Conservation (phyloP, 2,888 invertebrate species). For the Philhelius pedissequus region DNA sequence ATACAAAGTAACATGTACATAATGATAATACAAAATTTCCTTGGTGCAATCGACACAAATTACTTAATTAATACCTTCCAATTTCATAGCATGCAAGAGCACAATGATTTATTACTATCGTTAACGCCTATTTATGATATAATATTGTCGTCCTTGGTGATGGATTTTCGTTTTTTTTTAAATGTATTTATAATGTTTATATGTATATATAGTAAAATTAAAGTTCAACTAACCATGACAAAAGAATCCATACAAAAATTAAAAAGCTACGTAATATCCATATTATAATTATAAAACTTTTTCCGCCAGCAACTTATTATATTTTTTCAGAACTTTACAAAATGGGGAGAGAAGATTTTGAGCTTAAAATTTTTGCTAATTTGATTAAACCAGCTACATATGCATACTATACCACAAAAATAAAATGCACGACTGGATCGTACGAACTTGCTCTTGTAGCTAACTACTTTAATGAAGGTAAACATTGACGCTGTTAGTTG, state of each 20-base stretch:
- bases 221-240: background rate
- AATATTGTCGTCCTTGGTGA: background rate
- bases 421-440: too few relatives aligned
- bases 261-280: background rate
- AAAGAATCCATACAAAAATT: background rate
- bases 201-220: background rate
- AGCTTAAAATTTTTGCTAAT: too few relatives aligned
- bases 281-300: constrained; percentile 6
- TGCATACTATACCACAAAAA: too few relatives aligned
- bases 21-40: background rate
- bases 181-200: too few relatives aligned
- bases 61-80: background rate
- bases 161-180: background rate
- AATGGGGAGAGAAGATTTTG: background rate
- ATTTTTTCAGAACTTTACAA: background rate
- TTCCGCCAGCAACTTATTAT: too few relatives aligned
- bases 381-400: too few relatives aligned
- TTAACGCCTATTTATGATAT: background rate
- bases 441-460: too few relatives aligned
- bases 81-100: background rate
- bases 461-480: too few relatives aligned
- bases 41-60: too few relatives aligned
- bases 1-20: background rate
- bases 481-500: too few relatives aligned
- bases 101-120: background rate